Percentiles rank a stretch among this genome's conserved stretches.
Conservation (phyloP, 2,888 invertebrate genomes). For the Rosalia funebris region DNA sequence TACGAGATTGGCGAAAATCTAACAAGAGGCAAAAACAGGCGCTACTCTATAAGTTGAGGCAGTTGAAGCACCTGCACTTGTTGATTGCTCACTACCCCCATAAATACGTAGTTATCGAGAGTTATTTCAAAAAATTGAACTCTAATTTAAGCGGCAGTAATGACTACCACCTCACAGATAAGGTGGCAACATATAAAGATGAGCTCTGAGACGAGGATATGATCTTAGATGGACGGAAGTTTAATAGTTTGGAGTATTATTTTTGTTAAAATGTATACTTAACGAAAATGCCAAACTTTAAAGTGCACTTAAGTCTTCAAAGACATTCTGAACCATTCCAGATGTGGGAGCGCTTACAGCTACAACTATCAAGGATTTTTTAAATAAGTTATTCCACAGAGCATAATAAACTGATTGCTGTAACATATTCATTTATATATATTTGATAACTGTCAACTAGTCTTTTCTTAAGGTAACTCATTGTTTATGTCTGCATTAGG, state of each 20-base stretch:
- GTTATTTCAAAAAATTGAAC: conserved; percentile 46
- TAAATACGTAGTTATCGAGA: conserved; percentile 37
- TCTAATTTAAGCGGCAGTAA: conserved; percentile 17
- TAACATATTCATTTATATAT: too few species aligned
- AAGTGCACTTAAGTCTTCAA: conserved; percentile 23
- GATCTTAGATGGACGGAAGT: too few species aligned
- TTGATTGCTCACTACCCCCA: conserved; percentile 56
- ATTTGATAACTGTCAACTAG: too few species aligned
- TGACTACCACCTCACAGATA: background rate
- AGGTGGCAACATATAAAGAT: background rate
- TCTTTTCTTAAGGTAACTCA: too few species aligned
- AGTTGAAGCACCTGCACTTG: conserved; percentile 58
- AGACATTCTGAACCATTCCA: conserved; percentile 21
- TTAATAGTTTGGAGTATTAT: too few species aligned
- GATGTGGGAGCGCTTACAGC: too few species aligned
- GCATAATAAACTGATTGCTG: too few species aligned
- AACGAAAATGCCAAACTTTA: conserved; percentile 25
- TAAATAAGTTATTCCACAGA: too few species aligned
- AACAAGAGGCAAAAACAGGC: conserved; percentile 50
- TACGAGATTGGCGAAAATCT: conserved; percentile 67
- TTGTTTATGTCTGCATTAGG: too few species aligned
- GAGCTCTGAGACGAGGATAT: background rate
- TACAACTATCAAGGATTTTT: too few species aligned
- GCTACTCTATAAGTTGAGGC: conserved; percentile 55
- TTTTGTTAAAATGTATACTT: too few species aligned